Percentiles rank a stretch among this genome's conserved stretches.
Evolutionary conservation across 2,113 vertebrate species (phyloP).

Genomic region (Larimichthys polyactis): DNA sequence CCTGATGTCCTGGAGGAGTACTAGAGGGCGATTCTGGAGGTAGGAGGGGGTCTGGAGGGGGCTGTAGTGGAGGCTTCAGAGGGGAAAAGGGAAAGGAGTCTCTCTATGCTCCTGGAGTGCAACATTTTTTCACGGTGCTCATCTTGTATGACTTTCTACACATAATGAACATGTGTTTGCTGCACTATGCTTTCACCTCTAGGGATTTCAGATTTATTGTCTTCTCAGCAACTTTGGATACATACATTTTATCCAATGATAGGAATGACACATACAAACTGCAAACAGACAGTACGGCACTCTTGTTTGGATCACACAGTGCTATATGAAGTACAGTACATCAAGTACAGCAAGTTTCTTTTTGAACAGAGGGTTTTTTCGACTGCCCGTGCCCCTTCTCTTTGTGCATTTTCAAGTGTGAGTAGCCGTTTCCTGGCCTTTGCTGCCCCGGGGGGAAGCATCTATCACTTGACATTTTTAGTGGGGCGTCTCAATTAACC

Average conservation of each 20-base stretch:
- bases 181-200: neutral
- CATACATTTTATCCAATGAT: neutral
- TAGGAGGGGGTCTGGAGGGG: slow-evolving; percentile 41
- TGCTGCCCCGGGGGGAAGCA: slow-evolving; percentile 70
- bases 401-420: slow-evolving; percentile 51
- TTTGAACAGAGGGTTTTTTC: neutral
- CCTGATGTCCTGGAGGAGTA: slow-evolving; percentile 83
- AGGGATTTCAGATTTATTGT: neutral
- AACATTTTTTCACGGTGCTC: slow-evolving; percentile 10
- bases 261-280: neutral
- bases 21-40: slow-evolving; percentile 74
- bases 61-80: slow-evolving; percentile 18
- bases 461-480: slow-evolving; percentile 83
- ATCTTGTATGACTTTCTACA: neutral
- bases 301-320: neutral
- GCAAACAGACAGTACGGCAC: neutral
- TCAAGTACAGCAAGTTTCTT: neutral
- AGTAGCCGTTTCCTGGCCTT: slow-evolving; percentile 52
- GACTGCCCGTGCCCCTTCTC: neutral
- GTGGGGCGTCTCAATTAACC: slow-evolving; percentile 80
- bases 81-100: slow-evolving; percentile 16
- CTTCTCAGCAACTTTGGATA: neutral
- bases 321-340: neutral
- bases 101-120: slow-evolving; percentile 33
- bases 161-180: neutral